Base-by-base conservation (phyloP, 2,888 invertebrate species). In the Drosophila acutilabella region DNA sequence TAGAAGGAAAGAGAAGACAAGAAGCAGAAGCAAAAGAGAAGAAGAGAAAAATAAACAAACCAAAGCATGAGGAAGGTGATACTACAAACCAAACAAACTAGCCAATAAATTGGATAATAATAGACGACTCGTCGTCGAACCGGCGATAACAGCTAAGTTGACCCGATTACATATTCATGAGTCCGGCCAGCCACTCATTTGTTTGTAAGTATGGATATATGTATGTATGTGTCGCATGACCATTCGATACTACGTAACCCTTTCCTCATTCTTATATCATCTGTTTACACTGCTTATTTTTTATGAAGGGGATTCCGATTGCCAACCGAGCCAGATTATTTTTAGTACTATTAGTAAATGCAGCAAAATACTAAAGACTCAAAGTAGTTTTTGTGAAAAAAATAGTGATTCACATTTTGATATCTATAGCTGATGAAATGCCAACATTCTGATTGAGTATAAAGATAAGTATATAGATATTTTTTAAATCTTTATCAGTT, bases 81-180 rank as follows among this genome's bases (percentile, higher is more conserved):
- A 33, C 44, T 61, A 53, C 51, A 69, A 76, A 70, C 52, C 26
- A 65, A 59, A 66, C 65, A 72, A 78, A 62, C 62, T 62, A 72
- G 61, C 57, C 72, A 68, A 87, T 73, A 80, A 80, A 83, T 83
- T 81, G 75, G 62, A 66, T 74, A 74, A 80, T 78, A 86, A 83
- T 65, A 71, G 65, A 45, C 56, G 20, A 20, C 23, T 23, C 23
- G 23, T 23, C 42, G 18, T 44, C 14, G 53, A 50, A 47, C 58
- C 57, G 71, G 77, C 57, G 47, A 62, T 53, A 62, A 36, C 59
- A 76, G 56, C 45, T 47, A 41, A 50, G 38, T 66, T 70, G 75
- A 61, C 61, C 73, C 85, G 65, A 73, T 81, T 87, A 79, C 81
- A 81, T 82, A 84, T 87, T 80, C 78, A 81, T 86, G 87, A 79